phyloP scores from a whole-genome alignment of 1,140 invertebrate genomes.

The Lerema accius region DNA sequence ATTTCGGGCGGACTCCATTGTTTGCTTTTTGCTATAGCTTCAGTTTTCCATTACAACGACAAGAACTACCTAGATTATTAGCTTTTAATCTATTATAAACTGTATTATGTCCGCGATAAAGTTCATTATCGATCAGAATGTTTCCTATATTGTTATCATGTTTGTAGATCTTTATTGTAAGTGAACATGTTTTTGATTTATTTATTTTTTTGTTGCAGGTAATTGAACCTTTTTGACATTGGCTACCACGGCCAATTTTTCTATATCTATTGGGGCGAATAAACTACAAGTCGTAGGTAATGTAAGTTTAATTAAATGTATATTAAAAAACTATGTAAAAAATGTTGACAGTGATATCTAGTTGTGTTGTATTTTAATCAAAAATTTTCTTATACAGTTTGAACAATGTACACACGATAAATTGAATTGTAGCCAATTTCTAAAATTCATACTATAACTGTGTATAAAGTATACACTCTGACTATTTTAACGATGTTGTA shows the following conservation, averaged over 20 bases:
- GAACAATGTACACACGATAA: neutral
- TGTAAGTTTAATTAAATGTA: neutral
- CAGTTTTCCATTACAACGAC: constrained; percentile 6
- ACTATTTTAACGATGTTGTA: too few species aligned
- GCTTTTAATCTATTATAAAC: neutral
- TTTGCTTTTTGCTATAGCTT: constrained; percentile 12
- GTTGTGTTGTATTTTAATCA: neutral
- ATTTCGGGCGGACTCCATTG: constrained; percentile 7
- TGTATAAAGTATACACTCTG: too few species aligned
- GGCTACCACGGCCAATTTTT: neutral
- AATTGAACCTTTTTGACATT: constrained; percentile 60
- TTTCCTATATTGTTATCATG: constrained; percentile 36
- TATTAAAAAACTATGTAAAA: neutral
- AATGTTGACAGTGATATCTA: neutral
- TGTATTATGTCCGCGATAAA: neutral
- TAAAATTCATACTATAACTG: too few species aligned
- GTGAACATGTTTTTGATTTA: constrained; percentile 42
- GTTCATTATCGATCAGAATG: constrained; percentile 2
- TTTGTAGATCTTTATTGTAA: constrained; percentile 32
- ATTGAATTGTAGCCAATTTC: neutral
- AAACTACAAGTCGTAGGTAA: constrained; percentile 4
- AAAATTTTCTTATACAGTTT: neutral
- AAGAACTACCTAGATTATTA: neutral
- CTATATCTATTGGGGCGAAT: neutral
- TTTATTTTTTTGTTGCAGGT: constrained; percentile 69